Evolutionary conservation across 53 echinoderm and acorn worm species (phyloP).

Genomic region (Patiria pectinifera): DNA sequence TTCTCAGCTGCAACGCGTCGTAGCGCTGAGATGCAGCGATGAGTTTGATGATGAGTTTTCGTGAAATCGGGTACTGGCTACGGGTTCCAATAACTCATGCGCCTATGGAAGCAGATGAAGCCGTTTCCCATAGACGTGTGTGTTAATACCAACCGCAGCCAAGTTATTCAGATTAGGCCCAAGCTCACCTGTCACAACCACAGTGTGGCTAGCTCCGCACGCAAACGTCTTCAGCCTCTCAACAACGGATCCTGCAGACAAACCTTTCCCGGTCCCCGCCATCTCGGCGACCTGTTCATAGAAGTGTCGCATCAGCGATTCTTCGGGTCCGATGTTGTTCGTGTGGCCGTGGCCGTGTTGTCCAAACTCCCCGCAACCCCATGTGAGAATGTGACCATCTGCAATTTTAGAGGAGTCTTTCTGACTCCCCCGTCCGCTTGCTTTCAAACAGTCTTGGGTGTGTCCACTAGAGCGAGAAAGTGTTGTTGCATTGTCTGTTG

Average conservation of each 20-base stretch:
- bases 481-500: not conserved
- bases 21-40: no score
- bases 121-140: no score
- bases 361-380: conserved; percentile 98
- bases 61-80: no score
- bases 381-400: conserved; percentile 71
- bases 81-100: no score
- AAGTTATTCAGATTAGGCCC: no score
- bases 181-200: conserved; percentile 89
- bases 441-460: not conserved
- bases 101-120: no score
- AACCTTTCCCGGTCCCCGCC: conserved; percentile 19
- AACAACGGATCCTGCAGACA: conserved; percentile 23
- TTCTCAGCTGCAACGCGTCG: no score
- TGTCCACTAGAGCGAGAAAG: not conserved
- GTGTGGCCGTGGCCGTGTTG: conserved; percentile 88
- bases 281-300: not conserved
- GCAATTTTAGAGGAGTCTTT: not conserved
- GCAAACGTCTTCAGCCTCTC: conserved; percentile 66
- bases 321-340: conserved; percentile 15
- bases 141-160: no score
- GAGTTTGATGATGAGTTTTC: no score
- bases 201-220: conserved; percentile 93
- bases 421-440: not conserved
- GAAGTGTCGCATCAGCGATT: conserved; percentile 17